Percentiles rank a stretch among this genome's conserved stretches.
These are phyloP conservation scores for Epinotia ramella DNA, from an alignment of 2,888 invertebrate species.

Conservation along the genomic window DNA sequence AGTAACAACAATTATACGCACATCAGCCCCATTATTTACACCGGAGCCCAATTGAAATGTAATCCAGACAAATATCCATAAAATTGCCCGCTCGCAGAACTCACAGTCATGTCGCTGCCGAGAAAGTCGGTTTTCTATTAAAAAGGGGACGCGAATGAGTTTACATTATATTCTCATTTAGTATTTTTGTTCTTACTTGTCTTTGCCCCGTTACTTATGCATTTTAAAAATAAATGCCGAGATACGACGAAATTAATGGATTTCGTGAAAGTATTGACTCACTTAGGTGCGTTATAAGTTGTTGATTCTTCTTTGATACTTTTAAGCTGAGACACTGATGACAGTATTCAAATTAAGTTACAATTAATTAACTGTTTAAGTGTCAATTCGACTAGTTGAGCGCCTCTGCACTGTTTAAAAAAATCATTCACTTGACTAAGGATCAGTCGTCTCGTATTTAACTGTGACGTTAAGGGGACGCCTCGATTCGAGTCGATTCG, in stretches of 20 bases:
- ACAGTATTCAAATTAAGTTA: constrained; percentile 4
- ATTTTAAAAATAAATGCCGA: constrained; percentile 38
- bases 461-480: too few species aligned
- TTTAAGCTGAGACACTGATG: constrained; percentile 34
- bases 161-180: constrained; percentile 41
- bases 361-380: neutral
- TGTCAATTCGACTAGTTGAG: neutral
- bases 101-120: constrained; percentile 29
- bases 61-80: constrained; percentile 33
- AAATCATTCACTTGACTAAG: too few species aligned
- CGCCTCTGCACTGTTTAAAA: too few species aligned
- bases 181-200: constrained; percentile 36
- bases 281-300: constrained; percentile 22
- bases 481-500: too few species aligned
- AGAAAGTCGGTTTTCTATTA: constrained; percentile 44
- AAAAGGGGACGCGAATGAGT: constrained; percentile 41
- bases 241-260: constrained; percentile 35
- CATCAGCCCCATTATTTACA: constrained; percentile 36
- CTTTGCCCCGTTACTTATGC: constrained; percentile 26
- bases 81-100: constrained; percentile 28
- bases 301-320: constrained; percentile 30
- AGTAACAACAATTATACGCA: constrained; percentile 37
- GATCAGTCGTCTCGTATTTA: too few species aligned
- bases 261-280: constrained; percentile 41
- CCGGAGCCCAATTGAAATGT: constrained; percentile 31